Base-by-base conservation (phyloP, 2,888 invertebrate species). In the Spicauda simplicius region DNA sequence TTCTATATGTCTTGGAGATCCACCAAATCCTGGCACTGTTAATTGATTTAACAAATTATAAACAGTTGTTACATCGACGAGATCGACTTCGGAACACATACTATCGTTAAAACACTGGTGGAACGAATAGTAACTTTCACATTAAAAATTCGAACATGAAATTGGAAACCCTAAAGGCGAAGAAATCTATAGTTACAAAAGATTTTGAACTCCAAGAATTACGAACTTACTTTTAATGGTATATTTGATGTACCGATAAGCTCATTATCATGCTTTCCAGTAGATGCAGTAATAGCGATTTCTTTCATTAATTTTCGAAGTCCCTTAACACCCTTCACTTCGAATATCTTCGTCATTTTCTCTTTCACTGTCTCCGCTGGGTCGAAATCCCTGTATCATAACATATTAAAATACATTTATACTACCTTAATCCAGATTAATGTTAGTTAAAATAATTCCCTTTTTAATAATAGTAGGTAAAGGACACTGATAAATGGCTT, bases 181-280 rank as follows among this genome's bases (percentile, higher is more conserved):
- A 6, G 2, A 30, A 30, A 10, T 10, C 33, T 8, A 33, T 37
- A 2, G 2, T 12, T 12, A 1, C 12, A 12, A 37, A 37, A 37
- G 2, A 12, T 1, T 37, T 37, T 8, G 37, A 3, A 37, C 12
- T 2, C 12, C 37, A 37, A 1, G 37, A 37, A 45, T 11, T 52
- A 62, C 30, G 52, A 63, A 76, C 86, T 90, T 90, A 98, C 97
- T 90, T 97, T 97, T 5, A 99, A 91, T 14, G 97, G 96, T 79
- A 99, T 96, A 81, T 96, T 96, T 54, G 98, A 96, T 69, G 96
- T 96, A 0, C 99, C 99, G 69, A 99, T 97, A 68, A 99, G 96
- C 89, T 99, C 99, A 83, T 99, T 99, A 75, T 98, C 97, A 87
- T 96, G 98, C 93, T 96, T 98, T 72, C 99, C 97, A 0, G 98